phyloP scores from a whole-genome alignment of 23 tunicate species.

The Oikopleura vanhoeffeni region DNA sequence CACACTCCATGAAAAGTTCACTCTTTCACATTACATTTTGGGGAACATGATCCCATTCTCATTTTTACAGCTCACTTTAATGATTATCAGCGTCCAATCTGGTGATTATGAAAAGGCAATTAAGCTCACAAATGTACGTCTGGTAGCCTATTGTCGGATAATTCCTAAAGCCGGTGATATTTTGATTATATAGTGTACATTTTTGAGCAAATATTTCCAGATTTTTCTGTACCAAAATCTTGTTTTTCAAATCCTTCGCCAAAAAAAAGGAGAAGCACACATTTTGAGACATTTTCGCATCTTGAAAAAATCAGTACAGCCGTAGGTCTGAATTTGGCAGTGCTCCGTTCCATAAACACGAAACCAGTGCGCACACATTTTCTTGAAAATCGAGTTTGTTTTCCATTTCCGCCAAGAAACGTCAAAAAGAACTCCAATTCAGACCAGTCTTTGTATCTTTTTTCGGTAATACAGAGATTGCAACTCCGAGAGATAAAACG shows the following conservation, averaged over 20 bases:
- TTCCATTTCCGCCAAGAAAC: not conserved
- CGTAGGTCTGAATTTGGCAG: too few species aligned
- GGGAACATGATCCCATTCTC: not conserved
- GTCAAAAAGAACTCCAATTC: not conserved
- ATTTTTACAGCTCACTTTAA: too few species aligned
- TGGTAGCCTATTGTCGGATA: not conserved
- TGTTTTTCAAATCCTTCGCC: not conserved
- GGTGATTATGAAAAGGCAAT: not conserved
- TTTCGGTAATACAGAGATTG: not conserved
- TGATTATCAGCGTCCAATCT: not conserved
- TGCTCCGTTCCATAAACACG: too few species aligned
- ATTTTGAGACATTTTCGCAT: not conserved
- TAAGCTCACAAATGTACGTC: not conserved
- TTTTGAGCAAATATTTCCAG: not conserved
- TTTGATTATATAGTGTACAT: not conserved
- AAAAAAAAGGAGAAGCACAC: not conserved
- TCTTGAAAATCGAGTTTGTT: too few species aligned
- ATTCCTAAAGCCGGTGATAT: not conserved
- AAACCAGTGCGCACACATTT: too few species aligned
- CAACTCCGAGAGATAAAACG: not conserved
- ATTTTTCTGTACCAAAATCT: not conserved
- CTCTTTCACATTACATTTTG: not conserved
- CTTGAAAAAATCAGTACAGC: not conserved
- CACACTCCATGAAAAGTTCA: not conserved
- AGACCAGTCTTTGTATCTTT: not conserved